A percentile compares a stretch with the other conserved stretches of the same genome.
phyloP scores from a whole-genome alignment of 2,888 invertebrate genomes.

The Drosophila phalerata region DNA sequence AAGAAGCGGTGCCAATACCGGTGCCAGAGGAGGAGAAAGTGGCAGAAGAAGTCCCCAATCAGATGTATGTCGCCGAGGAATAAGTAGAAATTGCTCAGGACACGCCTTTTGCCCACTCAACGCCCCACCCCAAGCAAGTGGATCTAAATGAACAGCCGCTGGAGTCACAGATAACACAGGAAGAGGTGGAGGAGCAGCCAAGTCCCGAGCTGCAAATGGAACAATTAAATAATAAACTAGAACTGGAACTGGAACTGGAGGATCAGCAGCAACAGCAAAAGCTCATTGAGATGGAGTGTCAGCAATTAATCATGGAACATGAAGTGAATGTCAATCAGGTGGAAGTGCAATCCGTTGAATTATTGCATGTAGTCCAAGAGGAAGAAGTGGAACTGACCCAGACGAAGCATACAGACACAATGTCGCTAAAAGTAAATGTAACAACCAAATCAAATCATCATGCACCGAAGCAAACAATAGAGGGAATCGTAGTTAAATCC shows the following conservation, averaged over 20 bases:
- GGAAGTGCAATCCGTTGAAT: conserved; percentile 8
- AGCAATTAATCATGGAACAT: conserved; percentile 2
- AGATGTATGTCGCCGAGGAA: conserved; percentile 3
- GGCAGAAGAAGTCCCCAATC: neutral
- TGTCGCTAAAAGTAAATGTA: neutral
- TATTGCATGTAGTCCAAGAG: conserved; percentile 10
- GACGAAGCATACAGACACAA: neutral
- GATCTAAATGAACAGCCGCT: neutral
- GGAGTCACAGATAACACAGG: neutral
- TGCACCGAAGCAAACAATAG: neutral
- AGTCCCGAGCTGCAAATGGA: neutral
- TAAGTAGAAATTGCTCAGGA: neutral
- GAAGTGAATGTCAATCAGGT: neutral
- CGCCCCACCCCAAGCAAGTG: conserved; percentile 16
- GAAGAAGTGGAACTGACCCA: neutral
- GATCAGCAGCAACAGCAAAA: conserved; percentile 11
- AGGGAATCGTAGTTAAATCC: neutral
- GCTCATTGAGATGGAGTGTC: conserved; percentile 12
- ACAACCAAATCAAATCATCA: conserved; percentile 13
- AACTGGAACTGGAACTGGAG: conserved; percentile 4
- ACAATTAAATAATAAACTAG: neutral
- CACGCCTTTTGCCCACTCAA: conserved; percentile 30
- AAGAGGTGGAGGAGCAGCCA: neutral
- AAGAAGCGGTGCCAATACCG: neutral
- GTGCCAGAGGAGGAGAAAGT: conserved; percentile 6